Evolutionary conservation across 2,113 vertebrate genomes (phyloP).

Genomic region (Lichenostomus cassidix): DNA sequence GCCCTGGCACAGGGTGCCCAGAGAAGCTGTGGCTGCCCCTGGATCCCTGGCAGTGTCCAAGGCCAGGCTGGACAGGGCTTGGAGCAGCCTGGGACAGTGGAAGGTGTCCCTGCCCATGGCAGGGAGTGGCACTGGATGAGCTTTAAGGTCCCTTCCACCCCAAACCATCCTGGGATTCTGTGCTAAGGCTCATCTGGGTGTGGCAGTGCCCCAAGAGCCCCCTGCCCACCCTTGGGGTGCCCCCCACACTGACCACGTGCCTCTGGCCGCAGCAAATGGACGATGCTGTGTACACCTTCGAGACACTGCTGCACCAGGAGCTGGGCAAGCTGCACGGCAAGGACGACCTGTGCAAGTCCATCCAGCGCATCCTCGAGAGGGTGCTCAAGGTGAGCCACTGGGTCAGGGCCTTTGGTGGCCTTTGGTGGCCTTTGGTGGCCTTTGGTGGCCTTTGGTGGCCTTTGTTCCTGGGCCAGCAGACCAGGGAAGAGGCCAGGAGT

Average conservation of each 20-base stretch:
- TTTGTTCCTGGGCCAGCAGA: background rate
- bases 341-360: slow-evolving; percentile 85
- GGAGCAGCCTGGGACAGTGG: background rate
- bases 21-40: background rate
- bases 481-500: background rate
- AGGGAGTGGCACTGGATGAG: background rate
- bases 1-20: background rate
- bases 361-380: slow-evolving; percentile 91
- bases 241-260: accelerated
- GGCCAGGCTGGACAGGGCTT: accelerated
- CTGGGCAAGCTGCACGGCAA: slow-evolving; percentile 79
- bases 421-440: background rate
- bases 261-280: slow-evolving; percentile 89
- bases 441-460: background rate
- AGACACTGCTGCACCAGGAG: slow-evolving; percentile 93
- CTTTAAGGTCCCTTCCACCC: background rate
- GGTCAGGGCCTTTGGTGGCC: background rate
- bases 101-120: background rate
- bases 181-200: background rate
- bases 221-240: background rate
- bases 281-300: slow-evolving; percentile 90
- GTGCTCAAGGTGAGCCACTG: slow-evolving; percentile 87
- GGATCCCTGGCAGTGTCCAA: background rate
- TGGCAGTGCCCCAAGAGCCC: background rate
- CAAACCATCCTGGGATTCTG: background rate